These are phyloP conservation scores for Megamerina dolium DNA, from an alignment of 2,888 invertebrate genomes.

Conservation along the genomic window DNA sequence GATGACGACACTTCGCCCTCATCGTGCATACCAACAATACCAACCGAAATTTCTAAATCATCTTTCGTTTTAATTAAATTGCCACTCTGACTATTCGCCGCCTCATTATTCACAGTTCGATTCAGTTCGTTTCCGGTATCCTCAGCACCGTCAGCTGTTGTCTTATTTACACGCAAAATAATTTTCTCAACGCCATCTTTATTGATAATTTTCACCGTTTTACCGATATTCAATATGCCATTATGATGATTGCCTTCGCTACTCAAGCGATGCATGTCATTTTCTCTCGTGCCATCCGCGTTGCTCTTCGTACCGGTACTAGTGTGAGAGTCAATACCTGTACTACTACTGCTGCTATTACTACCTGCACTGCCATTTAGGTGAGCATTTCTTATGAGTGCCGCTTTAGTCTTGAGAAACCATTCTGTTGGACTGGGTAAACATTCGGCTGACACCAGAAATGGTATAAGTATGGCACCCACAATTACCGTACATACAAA, in stretches of 20 bases:
- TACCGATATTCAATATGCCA: conserved; percentile 26
- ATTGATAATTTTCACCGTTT: conserved; percentile 37
- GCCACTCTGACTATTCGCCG: not conserved
- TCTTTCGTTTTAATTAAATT: no score
- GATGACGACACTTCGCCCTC: not conserved
- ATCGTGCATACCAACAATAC: not conserved
- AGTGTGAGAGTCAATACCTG: conserved; percentile 4
- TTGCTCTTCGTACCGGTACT: conserved; percentile 12
- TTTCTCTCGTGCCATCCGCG: conserved; percentile 10
- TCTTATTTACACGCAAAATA: conserved; percentile 33
- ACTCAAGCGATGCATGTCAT: conserved; percentile 7
- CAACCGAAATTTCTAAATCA: no score
- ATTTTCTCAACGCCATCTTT: conserved; percentile 37
- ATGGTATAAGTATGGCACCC: conserved; percentile 46
- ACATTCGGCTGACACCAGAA: conserved; percentile 46
- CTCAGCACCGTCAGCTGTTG: conserved; percentile 8
- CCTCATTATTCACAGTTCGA: not conserved
- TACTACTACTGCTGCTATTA: conserved; percentile 4
- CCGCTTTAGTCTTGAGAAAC: conserved; percentile 45
- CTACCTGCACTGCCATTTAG: conserved; percentile 1
- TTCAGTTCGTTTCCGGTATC: not conserved
- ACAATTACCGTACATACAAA: conserved; percentile 48
- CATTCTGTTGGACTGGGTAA: conserved; percentile 46
- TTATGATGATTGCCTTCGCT: conserved; percentile 16
- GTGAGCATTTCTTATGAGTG: conserved; percentile 28